Conservation (phyloP, 2,797 vertebrate genomes). For the Sebastes steindachneri region DNA sequence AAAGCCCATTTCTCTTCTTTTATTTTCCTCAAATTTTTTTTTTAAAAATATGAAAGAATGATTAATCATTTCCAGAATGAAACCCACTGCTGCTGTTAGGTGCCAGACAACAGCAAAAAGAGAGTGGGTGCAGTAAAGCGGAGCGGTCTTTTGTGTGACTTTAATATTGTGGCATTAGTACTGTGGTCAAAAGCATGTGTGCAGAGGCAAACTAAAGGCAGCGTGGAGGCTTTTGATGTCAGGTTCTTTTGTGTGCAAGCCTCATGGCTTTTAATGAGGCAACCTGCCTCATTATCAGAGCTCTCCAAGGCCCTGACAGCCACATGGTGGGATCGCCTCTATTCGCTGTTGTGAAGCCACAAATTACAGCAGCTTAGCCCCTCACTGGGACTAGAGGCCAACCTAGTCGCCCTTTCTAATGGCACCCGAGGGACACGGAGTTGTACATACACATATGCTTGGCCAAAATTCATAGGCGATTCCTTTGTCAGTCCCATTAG, state of each 20-base stretch:
- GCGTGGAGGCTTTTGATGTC: constrained; percentile 73
- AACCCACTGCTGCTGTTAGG: constrained; percentile 22
- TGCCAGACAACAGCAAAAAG: constrained; percentile 17
- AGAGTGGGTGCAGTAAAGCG: neutral
- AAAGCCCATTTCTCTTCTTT: neutral
- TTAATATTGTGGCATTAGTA: constrained; percentile 37
- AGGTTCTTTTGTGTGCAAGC: constrained; percentile 72
- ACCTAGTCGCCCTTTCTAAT: constrained; percentile 62
- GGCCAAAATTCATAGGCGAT: constrained; percentile 45
- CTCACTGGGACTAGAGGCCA: constrained; percentile 63
- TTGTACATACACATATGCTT: constrained; percentile 49
- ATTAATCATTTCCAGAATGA: constrained; percentile 39
- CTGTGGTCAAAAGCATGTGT: constrained; percentile 54
- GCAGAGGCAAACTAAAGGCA: constrained; percentile 52
- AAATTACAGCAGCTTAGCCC: constrained; percentile 78
- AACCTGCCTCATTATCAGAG: constrained; percentile 76
- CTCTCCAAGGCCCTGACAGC: constrained; percentile 55
- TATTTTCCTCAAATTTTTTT: neutral
- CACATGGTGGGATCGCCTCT: constrained; percentile 63
- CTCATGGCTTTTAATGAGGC: constrained; percentile 77
- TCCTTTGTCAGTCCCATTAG: constrained; percentile 48
- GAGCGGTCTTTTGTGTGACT: constrained; percentile 46
- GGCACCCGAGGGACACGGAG: constrained; percentile 58
- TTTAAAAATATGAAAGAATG: constrained; percentile 9
- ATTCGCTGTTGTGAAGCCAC: constrained; percentile 59